Evolutionary conservation across 2,888 invertebrate genomes (phyloP), one percentile per base, ranked within the genome.

Genomic region (Pegoplata infirma): DNA sequence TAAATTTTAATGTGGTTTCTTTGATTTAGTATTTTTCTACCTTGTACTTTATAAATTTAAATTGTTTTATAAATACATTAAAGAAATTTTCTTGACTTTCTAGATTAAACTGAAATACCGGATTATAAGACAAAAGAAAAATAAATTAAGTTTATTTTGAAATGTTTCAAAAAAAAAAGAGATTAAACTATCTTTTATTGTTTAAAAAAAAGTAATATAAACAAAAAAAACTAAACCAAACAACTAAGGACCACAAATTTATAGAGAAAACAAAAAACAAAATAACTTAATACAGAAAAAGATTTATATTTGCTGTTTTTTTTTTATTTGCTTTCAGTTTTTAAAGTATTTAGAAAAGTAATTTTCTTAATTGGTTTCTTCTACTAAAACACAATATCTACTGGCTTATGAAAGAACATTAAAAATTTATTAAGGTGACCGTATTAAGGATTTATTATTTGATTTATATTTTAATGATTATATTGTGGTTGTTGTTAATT

Each of bases 241-340:
- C 16, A 32, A 69, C 49, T 56, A 63, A 56, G 75, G 68, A 75
- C 75, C 75, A 75, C 55, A 68, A 63, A 56, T 63, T 68, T 47
- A 56, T 55, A 56, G 47, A 49, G 14, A 32, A 14, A 40, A 61
- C 19, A 73, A 61, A n/a, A n/a, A n/a, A n/a, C n/a, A n/a, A n/a
- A n/a, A n/a, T n/a, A n/a, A n/a, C 36, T 55, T 32, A 32, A 25
- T 47, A 61, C 10, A 66, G 25, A 56, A 51, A 49, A 59, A 25
- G 3, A 67, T 59, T 51, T 74, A 67, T 59, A 1, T 19, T 44
- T 19, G 53, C 59, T 74, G 67, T 19, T 19, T 69, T 49, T 21
- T 49, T 68, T 68, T 55, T 21, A 56, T 40, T 19, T 47, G 14
- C 19, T 75, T 63, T 19, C 12, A 53, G 28, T 56, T 56, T n/a